A percentile compares a stretch with the other conserved stretches of the same genome.
phyloP scores from a whole-genome alignment of 2,888 invertebrate species.

The Eulithis testata region DNA sequence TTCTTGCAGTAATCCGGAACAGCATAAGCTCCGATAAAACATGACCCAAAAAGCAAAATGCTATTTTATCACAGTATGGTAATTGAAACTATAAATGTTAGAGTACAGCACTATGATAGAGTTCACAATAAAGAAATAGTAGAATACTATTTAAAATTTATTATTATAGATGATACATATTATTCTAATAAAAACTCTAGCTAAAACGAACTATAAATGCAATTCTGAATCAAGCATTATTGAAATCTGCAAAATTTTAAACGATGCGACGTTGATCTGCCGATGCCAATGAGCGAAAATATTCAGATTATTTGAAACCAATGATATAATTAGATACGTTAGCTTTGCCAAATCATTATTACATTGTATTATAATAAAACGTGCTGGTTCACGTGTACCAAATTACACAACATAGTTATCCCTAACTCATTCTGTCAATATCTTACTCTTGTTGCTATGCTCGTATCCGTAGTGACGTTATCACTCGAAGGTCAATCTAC shows the following conservation, averaged over 20 bases:
- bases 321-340: conserved; percentile 35
- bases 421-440: conserved; percentile 30
- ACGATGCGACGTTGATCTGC: not conserved
- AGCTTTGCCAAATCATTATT: conserved; percentile 40
- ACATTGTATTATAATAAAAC: conserved; percentile 27
- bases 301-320: conserved; percentile 17
- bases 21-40: conserved; percentile 51
- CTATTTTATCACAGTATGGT: conserved; percentile 43
- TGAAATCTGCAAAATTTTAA: not conserved
- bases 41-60: conserved; percentile 50
- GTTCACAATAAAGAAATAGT: too few relatives aligned
- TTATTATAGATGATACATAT: not conserved
- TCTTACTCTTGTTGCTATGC: conserved; percentile 38
- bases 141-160: too few relatives aligned
- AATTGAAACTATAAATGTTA: conserved; percentile 5
- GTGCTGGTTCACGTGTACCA: conserved; percentile 20
- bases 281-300: conserved; percentile 3
- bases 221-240: too few relatives aligned
- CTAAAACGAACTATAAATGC: too few relatives aligned
- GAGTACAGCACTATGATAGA: not conserved
- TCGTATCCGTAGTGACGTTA: conserved; percentile 32
- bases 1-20: conserved; percentile 42
- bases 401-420: conserved; percentile 25
- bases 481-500: conserved; percentile 39
- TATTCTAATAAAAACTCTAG: not conserved